phyloP scores from a whole-genome alignment of 2,888 invertebrate genomes.

The Campopleginae sp. region DNA sequence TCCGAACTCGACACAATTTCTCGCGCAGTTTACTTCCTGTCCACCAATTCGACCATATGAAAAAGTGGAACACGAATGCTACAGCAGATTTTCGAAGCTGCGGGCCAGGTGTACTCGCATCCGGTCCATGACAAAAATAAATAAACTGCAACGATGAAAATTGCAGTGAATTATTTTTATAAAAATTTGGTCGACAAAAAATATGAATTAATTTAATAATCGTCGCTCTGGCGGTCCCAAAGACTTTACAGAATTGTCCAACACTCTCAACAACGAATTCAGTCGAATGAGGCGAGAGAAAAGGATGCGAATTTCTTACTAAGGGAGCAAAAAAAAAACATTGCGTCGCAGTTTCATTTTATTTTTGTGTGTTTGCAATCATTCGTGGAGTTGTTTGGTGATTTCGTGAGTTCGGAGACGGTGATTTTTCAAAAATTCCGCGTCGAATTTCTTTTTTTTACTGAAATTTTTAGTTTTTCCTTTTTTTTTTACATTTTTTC shows the following conservation, averaged over 20 bases:
- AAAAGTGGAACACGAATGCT: constrained; percentile 33
- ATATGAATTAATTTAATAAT: not conserved
- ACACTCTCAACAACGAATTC: not conserved
- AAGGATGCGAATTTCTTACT: not conserved
- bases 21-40: constrained; percentile 24
- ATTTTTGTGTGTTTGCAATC: not conserved
- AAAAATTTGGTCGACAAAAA: not conserved
- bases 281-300: no score
- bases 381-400: not conserved
- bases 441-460: not conserved
- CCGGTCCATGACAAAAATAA: not conserved
- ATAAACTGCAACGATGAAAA: not conserved
- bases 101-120: constrained; percentile 30
- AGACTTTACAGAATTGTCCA: not conserved
- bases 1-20: not conserved
- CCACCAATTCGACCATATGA: constrained; percentile 13
- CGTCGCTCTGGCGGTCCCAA: not conserved
- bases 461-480: no score
- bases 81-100: not conserved
- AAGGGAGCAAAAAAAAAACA: not conserved
- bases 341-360: not conserved
- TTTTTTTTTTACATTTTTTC: not conserved
- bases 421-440: not conserved
- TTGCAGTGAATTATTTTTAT: not conserved
- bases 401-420: not conserved